Percentiles rank a stretch among this genome's conserved stretches.
Evolutionary conservation across 2,113 vertebrate genomes (phyloP).

Genomic region (Heliornis fulica): DNA sequence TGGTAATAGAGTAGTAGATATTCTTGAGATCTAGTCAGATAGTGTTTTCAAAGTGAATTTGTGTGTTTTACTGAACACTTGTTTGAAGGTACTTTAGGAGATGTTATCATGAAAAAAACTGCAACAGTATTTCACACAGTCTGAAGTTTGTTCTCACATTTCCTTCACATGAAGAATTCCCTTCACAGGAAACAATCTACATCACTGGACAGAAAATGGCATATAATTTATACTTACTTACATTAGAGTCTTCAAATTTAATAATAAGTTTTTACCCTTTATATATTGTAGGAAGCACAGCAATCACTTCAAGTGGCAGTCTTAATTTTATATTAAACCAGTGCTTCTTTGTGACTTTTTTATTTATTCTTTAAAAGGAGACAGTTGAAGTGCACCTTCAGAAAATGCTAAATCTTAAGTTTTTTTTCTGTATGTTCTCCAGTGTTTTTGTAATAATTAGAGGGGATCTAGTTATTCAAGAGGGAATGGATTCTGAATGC

Average conservation of each 20-base stretch:
- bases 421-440: not conserved
- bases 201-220: not conserved
- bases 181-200: not conserved
- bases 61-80: not conserved
- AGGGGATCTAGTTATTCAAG: not conserved
- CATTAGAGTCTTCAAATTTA: not conserved
- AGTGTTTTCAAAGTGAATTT: not conserved
- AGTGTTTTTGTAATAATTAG: not conserved
- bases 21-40: not conserved
- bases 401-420: not conserved
- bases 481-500: not conserved
- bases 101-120: not conserved
- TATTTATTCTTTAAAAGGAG: not conserved
- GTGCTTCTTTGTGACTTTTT: not conserved
- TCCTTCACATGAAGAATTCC: not conserved
- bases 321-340: not conserved
- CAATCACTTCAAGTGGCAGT: not conserved
- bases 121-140: not conserved
- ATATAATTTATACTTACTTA: not conserved
- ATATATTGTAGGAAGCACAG: not conserved
- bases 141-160: not conserved
- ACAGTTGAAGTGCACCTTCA: not conserved
- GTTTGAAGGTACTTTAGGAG: not conserved
- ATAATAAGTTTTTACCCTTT: not conserved
- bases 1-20: not conserved